Conservation (phyloP, 1,140 invertebrate genomes). For the Cotesia glomerata region DNA sequence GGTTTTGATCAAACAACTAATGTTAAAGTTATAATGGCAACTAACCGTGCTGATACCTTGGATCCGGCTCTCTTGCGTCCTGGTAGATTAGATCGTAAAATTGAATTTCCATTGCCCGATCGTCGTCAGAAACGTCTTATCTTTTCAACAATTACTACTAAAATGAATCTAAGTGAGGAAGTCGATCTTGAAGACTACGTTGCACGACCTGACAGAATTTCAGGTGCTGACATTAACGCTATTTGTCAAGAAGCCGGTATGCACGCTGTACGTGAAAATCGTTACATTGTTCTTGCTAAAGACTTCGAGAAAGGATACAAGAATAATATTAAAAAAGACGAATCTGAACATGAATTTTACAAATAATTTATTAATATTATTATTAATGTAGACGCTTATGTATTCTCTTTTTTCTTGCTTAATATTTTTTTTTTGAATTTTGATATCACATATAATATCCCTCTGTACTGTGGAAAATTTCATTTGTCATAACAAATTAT, state of each 20-base stretch:
- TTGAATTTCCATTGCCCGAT: conserved; percentile 98
- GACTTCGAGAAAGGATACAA: conserved; percentile 99
- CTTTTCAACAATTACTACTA: conserved; percentile 96
- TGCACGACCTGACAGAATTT: conserved; percentile 96
- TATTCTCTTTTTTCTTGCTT: background rate
- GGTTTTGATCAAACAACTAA: conserved; percentile 99
- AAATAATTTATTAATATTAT: conserved; percentile 77
- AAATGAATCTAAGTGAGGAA: conserved; percentile 99
- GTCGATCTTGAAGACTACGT: conserved; percentile 99
- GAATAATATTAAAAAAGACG: conserved; percentile 99
- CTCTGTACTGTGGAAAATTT: no score
- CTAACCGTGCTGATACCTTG: conserved; percentile 96
- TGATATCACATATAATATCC: background rate
- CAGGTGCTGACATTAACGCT: conserved; percentile 98
- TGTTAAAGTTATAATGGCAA: conserved; percentile 99
- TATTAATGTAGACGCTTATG: background rate
- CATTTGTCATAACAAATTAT: no score
- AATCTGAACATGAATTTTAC: conserved; percentile 99
- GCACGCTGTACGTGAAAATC: conserved; percentile 98
- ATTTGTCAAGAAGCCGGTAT: conserved; percentile 97
- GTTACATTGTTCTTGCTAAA: conserved; percentile 97
- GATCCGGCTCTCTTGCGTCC: conserved; percentile 97
- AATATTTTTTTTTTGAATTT: background rate
- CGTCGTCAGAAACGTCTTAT: conserved; percentile 96
- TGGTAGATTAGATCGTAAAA: conserved; percentile 97